Evolutionary conservation across 2,797 vertebrate species (phyloP), one percentile per base, ranked within the genome.

Genomic region (Picus viridis): DNA sequence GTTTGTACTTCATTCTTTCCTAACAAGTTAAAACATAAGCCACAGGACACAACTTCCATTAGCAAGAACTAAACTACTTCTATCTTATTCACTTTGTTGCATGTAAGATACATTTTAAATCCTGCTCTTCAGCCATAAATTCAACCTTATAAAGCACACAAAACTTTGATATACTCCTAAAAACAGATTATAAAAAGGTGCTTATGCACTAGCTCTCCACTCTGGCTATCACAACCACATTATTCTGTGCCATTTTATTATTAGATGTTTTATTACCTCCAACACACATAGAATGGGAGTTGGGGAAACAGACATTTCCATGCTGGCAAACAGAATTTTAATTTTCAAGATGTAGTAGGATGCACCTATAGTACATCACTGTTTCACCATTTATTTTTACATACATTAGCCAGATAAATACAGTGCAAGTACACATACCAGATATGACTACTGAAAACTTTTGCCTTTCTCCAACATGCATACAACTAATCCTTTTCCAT

Each of bases 1-100:
- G 63, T 83, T 73, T 84, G 43, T 61, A 84, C 61, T 84, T 92
- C 58, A 76, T 90, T 95, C 61, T 84, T 86, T 70, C 68, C 30
- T 76, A 91, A 49, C 20, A 77, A 85, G 54, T 73, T 90, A 23
- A 16, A 91, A 91, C 23, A 67, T 32, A 86, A 89, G 56, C 45
- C 16, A 62, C 19, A n/a, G 79, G 59, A 92, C 47, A 57, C 26
- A 79, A 86, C 26, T 85, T 62, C 63, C 32, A 94, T 70, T 63
- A 92, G 58, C 51, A 68, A 76, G 68, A 88, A 71, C 62, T 84
- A 91, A 91, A 89, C 69, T 16, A 82, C 49, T 61, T 27, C 23
- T 45, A 70, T 79, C 68, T 36, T 34, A 64, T 51, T 78, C 36
- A 70, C 49, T 83, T 58, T 53, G 23, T 63, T 61, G 41, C 32